phyloP scores from a whole-genome alignment of 2,888 invertebrate species.

The Helobdella robusta region DNA sequence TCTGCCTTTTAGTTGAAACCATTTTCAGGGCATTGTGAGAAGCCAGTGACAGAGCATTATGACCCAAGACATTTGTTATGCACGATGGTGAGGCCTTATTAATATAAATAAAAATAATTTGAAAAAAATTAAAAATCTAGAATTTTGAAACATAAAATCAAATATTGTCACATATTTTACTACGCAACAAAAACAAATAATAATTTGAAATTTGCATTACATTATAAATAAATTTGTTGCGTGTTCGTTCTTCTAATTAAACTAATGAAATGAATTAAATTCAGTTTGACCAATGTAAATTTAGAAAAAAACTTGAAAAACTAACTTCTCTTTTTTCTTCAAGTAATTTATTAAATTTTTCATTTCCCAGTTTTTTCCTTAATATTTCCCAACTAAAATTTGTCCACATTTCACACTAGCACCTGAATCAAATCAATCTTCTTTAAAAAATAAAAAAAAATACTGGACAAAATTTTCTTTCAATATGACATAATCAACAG shows the following conservation, averaged over 20 bases:
- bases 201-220: too few species aligned
- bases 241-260: not conserved
- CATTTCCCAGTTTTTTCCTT: not conserved
- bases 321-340: conserved; percentile 5
- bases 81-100: conserved; percentile 3
- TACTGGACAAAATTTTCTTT: too few species aligned
- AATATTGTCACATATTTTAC: not conserved
- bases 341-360: not conserved
- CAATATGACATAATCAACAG: too few species aligned
- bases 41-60: conserved; percentile 6
- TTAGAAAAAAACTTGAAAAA: not conserved
- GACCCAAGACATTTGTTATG: conserved; percentile 7
- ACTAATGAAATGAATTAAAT: not conserved
- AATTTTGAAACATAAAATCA: not conserved
- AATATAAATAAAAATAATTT: not conserved
- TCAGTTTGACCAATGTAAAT: not conserved
- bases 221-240: too few species aligned
- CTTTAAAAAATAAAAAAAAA: not conserved
- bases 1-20: not conserved
- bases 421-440: not conserved
- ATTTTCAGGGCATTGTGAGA: conserved; percentile 16
- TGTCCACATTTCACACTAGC: conserved; percentile 15
- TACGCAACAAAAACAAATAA: too few species aligned
- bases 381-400: not conserved
- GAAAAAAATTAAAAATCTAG: not conserved